phyloP scores from a whole-genome alignment of 2,797 vertebrate species.

The Anomalospiza imberbis region DNA sequence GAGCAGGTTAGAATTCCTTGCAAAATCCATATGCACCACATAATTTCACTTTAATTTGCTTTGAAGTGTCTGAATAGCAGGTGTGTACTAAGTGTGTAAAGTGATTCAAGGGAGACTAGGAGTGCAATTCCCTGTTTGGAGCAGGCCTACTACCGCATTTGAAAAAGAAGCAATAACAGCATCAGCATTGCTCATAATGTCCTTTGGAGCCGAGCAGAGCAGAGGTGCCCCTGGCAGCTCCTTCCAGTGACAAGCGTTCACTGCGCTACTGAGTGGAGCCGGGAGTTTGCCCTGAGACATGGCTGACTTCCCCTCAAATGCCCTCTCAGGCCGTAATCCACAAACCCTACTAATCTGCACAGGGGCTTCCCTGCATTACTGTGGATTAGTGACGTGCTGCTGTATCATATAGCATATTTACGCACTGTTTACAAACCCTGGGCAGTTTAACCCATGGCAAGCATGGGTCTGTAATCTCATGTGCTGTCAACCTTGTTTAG shows the following conservation, averaged over 20 bases:
- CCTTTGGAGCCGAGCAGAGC: not conserved
- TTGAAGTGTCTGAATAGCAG: not conserved
- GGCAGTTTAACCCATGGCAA: not conserved
- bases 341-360: slow-evolving; percentile 47
- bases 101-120: not conserved
- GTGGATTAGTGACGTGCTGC: slow-evolving; percentile 40
- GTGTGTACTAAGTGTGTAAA: not conserved
- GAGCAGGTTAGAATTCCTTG: not conserved
- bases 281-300: not conserved
- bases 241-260: not conserved
- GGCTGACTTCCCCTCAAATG: slow-evolving; percentile 28
- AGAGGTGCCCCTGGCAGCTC: not conserved
- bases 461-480: not conserved
- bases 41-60: not conserved
- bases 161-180: not conserved
- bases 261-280: rapidly evolving
- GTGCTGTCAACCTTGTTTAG: not conserved
- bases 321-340: slow-evolving; percentile 41
- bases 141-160: not conserved
- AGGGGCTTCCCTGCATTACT: slow-evolving; percentile 54
- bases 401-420: not conserved
- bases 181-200: rapidly evolving
- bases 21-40: not conserved
- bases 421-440: not conserved
- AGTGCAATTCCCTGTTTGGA: not conserved